Evolutionary conservation across 2,888 invertebrate genomes (phyloP).

Genomic region (Emesis furor): DNA sequence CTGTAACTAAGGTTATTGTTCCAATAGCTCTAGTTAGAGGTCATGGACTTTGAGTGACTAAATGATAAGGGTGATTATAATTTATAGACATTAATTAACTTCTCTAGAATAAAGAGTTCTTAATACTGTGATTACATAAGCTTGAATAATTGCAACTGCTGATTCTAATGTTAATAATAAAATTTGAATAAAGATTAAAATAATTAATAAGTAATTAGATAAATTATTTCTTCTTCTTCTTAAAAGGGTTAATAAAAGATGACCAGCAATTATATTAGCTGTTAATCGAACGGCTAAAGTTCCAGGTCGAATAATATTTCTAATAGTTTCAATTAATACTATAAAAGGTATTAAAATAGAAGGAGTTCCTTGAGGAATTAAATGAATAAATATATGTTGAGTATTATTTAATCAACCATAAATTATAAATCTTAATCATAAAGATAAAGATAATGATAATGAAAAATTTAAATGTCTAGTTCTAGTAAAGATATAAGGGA

Average conservation of each 20-base stretch:
- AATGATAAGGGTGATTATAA: conserved; percentile 93
- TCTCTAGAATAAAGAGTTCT: conserved; percentile 94
- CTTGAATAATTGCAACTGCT: conserved; percentile 93
- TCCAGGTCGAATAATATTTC: conserved; percentile 94
- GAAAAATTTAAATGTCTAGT: conserved; percentile 93
- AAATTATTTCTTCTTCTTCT: conserved; percentile 83
- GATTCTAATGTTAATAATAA: conserved; percentile 91
- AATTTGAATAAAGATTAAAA: conserved; percentile 89
- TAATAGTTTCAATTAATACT: conserved; percentile 95
- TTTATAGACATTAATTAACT: conserved; percentile 92
- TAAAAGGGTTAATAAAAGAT: conserved; percentile 93
- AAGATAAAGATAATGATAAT: conserved; percentile 91
- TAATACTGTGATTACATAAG: conserved; percentile 94
- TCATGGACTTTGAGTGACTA: conserved; percentile 94
- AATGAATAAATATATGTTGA: conserved; percentile 93
- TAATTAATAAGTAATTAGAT: conserved; percentile 79
- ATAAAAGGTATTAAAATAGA: conserved; percentile 94
- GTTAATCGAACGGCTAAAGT: conserved; percentile 94
- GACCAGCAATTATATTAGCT: conserved; percentile 96
- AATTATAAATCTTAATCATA: conserved; percentile 94
- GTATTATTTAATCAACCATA: conserved; percentile 93
- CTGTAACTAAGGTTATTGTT: conserved; percentile 91
- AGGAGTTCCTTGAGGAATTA: conserved; percentile 94
- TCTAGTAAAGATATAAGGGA: conserved; percentile 94
- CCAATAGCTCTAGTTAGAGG: conserved; percentile 92